A percentile compares a stretch with the other conserved stretches of the same genome.
phyloP scores from a whole-genome alignment of 1,140 invertebrate genomes.

The Cheumatopsyche charites region DNA sequence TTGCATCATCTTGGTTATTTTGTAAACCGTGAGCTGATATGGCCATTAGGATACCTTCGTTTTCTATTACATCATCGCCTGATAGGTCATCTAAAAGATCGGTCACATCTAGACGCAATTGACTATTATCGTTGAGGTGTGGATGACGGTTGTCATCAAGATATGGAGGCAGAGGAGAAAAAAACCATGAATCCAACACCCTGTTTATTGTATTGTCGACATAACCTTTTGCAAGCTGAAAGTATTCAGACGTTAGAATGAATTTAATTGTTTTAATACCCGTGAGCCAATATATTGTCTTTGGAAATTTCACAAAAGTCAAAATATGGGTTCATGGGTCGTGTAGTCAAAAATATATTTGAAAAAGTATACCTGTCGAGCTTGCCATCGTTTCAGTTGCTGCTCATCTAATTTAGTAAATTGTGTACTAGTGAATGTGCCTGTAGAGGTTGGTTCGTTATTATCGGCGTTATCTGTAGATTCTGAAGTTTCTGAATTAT shows the following conservation, averaged over 20 bases:
- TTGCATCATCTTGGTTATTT: constrained; percentile 50
- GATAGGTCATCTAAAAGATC: constrained; percentile 63
- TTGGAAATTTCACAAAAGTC: no score
- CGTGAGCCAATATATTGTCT: no score
- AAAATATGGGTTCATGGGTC: no score
- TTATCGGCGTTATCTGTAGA: constrained; percentile 12
- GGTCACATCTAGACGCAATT: constrained; percentile 59
- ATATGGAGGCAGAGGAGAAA: constrained; percentile 56
- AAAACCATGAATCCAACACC: constrained; percentile 68
- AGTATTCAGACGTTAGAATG: constrained; percentile 36
- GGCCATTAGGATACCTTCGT: constrained; percentile 71
- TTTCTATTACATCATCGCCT: constrained; percentile 64
- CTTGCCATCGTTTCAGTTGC: constrained; percentile 69
- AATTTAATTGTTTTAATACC: no score
- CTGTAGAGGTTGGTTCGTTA: neutral
- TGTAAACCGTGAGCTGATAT: constrained; percentile 68
- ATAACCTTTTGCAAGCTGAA: constrained; percentile 68
- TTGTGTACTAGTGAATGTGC: neutral
- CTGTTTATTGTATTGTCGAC: constrained; percentile 76
- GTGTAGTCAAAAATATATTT: constrained; percentile 2
- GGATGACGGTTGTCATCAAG: constrained; percentile 53
- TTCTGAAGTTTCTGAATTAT: constrained; percentile 23
- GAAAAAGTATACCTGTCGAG: constrained; percentile 62
- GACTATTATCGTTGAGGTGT: constrained; percentile 53
- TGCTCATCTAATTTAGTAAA: constrained; percentile 56